Evolutionary conservation across 1,140 invertebrate species (phyloP).

Genomic region (Riptortus pedestris): DNA sequence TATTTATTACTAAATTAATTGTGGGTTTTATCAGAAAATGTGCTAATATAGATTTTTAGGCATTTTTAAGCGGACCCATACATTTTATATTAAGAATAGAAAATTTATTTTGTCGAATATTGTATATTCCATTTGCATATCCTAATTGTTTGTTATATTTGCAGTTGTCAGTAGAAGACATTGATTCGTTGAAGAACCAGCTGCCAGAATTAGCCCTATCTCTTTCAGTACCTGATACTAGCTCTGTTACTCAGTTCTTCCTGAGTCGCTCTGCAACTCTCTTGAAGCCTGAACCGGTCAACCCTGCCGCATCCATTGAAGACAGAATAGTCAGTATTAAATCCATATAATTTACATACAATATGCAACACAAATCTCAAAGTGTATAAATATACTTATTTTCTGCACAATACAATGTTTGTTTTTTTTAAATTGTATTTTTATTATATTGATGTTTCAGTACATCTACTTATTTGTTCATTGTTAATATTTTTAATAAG

Average conservation of each 20-base stretch:
- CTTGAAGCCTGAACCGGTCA: conserved; percentile 24
- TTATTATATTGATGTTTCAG: too few relatives aligned
- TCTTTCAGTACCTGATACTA: conserved; percentile 50
- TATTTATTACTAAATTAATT: neutral
- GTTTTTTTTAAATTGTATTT: too few relatives aligned
- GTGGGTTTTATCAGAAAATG: neutral
- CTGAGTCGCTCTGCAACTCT: conserved; percentile 38
- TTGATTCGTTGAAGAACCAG: conserved; percentile 50
- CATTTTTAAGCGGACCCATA: neutral
- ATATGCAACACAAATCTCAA: too few relatives aligned
- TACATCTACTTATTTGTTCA: too few relatives aligned
- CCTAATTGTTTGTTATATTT: too few relatives aligned
- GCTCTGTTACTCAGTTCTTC: conserved; percentile 60
- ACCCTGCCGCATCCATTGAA: conserved; percentile 25
- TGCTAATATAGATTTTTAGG: neutral
- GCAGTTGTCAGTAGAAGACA: conserved; percentile 49
- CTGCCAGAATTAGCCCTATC: conserved; percentile 51
- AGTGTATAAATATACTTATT: too few relatives aligned
- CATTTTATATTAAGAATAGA: neutral
- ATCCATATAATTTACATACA: conserved; percentile 2
- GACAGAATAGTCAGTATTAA: conserved; percentile 28
- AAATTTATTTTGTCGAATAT: too few relatives aligned
- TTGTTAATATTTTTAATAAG: too few relatives aligned
- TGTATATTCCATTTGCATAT: too few relatives aligned
- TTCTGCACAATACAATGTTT: too few relatives aligned